phyloP scores from a whole-genome alignment of 2,797 vertebrate species.

The Epinephelus malabaricus region DNA sequence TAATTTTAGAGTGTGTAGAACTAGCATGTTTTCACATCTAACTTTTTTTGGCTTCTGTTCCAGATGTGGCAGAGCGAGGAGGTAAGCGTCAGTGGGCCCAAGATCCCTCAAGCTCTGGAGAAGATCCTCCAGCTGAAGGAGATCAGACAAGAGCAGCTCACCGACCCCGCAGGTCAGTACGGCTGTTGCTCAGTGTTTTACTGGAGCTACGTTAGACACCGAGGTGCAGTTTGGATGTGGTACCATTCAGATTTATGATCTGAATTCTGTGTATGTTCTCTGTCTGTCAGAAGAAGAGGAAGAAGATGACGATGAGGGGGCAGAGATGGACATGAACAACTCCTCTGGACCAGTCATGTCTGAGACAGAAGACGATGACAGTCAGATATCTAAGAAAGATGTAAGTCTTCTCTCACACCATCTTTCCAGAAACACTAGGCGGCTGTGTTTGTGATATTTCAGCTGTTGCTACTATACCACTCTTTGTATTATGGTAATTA shows the following conservation, averaged over 20 bases:
- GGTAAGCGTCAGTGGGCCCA: slow-evolving; percentile 87
- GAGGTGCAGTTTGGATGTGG: background rate
- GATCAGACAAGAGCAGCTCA: slow-evolving; percentile 93
- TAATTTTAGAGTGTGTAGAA: no score
- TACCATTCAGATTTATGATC: background rate
- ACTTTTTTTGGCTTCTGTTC: background rate
- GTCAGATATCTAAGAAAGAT: slow-evolving; percentile 90
- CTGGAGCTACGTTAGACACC: background rate
- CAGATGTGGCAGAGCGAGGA: slow-evolving; percentile 89
- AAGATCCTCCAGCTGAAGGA: slow-evolving; percentile 97
- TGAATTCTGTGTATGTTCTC: background rate
- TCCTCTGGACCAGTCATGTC: slow-evolving; percentile 82
- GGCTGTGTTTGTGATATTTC: background rate
- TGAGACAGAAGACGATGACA: slow-evolving; percentile 90
- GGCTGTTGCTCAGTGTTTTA: background rate
- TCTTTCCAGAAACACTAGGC: background rate
- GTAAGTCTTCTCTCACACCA: slow-evolving; percentile 67
- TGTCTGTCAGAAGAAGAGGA: slow-evolving; percentile 78
- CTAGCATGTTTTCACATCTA: no score
- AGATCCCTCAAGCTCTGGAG: slow-evolving; percentile 95
- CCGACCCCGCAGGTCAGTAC: slow-evolving; percentile 79
- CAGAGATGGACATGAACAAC: slow-evolving; percentile 80
- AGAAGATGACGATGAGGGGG: slow-evolving; percentile 86
- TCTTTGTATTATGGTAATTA: background rate
- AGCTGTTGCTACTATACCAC: background rate